phyloP scores from a whole-genome alignment of 1,140 invertebrate species.

The Caenorhabditis inopinata region DNA sequence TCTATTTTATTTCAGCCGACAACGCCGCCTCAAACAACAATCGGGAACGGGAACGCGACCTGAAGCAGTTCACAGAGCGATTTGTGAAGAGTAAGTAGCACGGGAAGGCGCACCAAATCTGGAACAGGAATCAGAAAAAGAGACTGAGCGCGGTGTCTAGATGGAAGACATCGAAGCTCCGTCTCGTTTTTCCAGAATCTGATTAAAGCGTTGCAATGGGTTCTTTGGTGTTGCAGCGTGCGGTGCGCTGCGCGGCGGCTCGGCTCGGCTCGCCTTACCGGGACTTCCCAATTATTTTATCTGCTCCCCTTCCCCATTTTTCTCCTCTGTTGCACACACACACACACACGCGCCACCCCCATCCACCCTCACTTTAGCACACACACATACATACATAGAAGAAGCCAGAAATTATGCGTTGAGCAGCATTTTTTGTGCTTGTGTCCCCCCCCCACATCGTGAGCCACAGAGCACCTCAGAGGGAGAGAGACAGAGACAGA shows the following conservation, averaged over 20 bases:
- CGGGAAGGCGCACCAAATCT: not conserved
- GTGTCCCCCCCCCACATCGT: not conserved
- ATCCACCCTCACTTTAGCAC: conserved; percentile 29
- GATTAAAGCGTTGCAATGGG: too few species aligned
- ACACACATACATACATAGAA: not conserved
- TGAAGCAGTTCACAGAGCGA: conserved; percentile 37
- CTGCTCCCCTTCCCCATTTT: too few species aligned
- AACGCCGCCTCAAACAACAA: conserved; percentile 27
- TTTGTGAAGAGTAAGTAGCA: conserved; percentile 39
- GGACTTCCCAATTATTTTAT: too few species aligned
- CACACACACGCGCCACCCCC: not conserved
- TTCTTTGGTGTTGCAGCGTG: not conserved
- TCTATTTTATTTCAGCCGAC: conserved; percentile 11
- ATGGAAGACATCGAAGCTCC: too few species aligned
- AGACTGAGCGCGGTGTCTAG: too few species aligned
- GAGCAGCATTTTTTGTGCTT: not conserved
- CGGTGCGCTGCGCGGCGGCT: too few species aligned
- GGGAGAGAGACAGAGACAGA: not conserved
- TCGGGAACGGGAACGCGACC: conserved; percentile 11
- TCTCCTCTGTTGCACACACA: not conserved
- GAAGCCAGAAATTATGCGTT: conserved; percentile 24
- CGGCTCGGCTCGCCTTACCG: too few species aligned
- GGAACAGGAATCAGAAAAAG: not conserved
- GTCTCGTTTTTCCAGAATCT: not conserved
- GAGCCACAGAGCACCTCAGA: not conserved